Evolutionary conservation across 2,797 vertebrate species (phyloP).

Genomic region (Sebastes matsubarae): DNA sequence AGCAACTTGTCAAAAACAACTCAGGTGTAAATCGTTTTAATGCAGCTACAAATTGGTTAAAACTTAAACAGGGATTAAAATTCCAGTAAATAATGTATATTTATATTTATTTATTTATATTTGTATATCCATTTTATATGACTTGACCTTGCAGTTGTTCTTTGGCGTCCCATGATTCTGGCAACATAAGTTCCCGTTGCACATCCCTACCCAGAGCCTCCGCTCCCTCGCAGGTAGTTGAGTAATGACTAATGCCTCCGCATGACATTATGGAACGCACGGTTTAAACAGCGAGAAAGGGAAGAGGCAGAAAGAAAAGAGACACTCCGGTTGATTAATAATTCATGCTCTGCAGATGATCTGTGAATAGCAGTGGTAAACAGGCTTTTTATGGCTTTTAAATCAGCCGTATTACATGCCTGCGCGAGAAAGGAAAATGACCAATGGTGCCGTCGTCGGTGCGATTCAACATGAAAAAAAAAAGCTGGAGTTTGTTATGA

Average conservation of each 20-base stretch:
- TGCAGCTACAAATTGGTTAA: no score
- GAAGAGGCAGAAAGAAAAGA: conserved; percentile 44
- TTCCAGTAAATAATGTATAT: no score
- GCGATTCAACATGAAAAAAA: conserved; percentile 35
- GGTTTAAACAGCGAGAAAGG: conserved; percentile 55
- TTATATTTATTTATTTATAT: no score
- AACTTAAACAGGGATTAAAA: no score
- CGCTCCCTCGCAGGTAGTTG: conserved; percentile 37
- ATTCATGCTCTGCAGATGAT: conserved; percentile 81
- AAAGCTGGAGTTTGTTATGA: conserved; percentile 46
- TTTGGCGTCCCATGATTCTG: conserved; percentile 22
- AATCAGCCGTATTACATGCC: conserved; percentile 63
- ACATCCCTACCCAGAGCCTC: conserved; percentile 12
- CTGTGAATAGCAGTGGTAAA: conserved; percentile 78
- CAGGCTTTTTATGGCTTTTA: conserved; percentile 73
- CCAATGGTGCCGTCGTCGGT: conserved; percentile 42
- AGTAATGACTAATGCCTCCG: conserved; percentile 56
- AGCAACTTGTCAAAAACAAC: no score
- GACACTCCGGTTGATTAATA: conserved; percentile 73
- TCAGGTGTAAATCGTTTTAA: no score
- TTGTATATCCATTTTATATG: background rate
- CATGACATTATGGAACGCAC: conserved; percentile 57
- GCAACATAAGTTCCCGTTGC: background rate
- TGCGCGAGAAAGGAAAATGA: conserved; percentile 39
- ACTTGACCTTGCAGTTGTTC: conserved; percentile 35